phyloP scores from a whole-genome alignment of 2,888 invertebrate species.

The Tortricodes alternella region DNA sequence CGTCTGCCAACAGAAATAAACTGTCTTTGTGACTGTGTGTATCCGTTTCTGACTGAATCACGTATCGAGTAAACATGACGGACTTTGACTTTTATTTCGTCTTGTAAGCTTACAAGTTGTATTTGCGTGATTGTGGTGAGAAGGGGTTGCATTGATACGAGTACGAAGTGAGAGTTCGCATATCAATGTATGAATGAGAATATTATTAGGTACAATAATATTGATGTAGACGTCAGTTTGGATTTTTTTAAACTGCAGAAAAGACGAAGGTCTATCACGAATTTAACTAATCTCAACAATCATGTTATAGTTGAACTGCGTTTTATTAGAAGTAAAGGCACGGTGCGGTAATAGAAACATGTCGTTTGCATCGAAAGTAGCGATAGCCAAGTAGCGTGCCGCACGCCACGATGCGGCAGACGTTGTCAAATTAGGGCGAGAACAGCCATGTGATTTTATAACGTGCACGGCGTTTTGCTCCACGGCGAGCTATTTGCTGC shows the following conservation, averaged over 20 bases:
- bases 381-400: constrained; percentile 49
- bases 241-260: background rate
- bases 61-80: constrained; percentile 14
- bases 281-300: constrained; percentile 11
- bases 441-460: too few relatives aligned
- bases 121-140: background rate
- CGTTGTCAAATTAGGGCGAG: constrained; percentile 50
- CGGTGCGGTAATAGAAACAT: constrained; percentile 29
- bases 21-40: constrained; percentile 34
- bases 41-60: constrained; percentile 24
- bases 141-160: background rate
- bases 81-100: background rate
- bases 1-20: constrained; percentile 49
- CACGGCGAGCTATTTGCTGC: too few relatives aligned
- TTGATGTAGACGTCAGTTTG: too few relatives aligned
- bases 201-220: too few relatives aligned
- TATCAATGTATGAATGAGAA: too few relatives aligned
- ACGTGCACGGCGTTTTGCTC: too few relatives aligned
- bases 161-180: too few relatives aligned
- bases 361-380: constrained; percentile 28
- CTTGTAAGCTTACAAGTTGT: background rate
- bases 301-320: constrained; percentile 18
- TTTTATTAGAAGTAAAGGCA: constrained; percentile 29
- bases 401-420: constrained; percentile 57
- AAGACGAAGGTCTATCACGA: background rate